A percentile compares a stretch with the other conserved stretches of the same genome.
These are phyloP conservation scores for Ptychoptera contaminata DNA, from an alignment of 2,888 invertebrate genomes.

Conservation along the genomic window DNA sequence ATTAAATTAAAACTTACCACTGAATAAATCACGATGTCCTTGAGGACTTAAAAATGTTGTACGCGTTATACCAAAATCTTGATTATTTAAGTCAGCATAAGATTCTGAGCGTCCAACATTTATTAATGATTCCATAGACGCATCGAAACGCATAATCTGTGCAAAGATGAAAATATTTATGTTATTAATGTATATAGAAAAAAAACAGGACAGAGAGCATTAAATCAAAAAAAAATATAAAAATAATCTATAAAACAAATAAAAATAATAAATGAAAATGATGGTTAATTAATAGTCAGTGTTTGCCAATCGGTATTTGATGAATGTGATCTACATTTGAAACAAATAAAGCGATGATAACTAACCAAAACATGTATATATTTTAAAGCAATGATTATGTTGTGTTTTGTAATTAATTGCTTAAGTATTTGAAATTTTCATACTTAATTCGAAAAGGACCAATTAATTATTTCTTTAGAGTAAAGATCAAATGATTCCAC, in stretches of 20 bases:
- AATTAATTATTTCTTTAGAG: too few species aligned
- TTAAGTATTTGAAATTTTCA: too few species aligned
- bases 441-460: too few species aligned
- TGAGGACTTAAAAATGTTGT: constrained; percentile 10
- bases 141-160: constrained; percentile 68
- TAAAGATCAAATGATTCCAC: too few species aligned
- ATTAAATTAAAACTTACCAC: neutral
- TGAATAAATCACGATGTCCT: constrained; percentile 3
- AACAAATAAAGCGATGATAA: too few species aligned
- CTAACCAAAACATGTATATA: too few species aligned
- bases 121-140: constrained; percentile 58
- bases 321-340: too few species aligned
- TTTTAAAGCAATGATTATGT: too few species aligned
- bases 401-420: too few species aligned
- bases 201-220: too few species aligned
- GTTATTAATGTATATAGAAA: neutral
- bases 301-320: too few species aligned
- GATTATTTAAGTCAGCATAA: constrained; percentile 65
- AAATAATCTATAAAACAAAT: constrained; percentile 2
- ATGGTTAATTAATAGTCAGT: neutral
- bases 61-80: constrained; percentile 24
- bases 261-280: constrained; percentile 3
- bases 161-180: constrained; percentile 10
- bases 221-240: neutral
- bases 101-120: constrained; percentile 69